phyloP scores from a whole-genome alignment of 2,888 invertebrate genomes.

The Apoderus coryli region DNA sequence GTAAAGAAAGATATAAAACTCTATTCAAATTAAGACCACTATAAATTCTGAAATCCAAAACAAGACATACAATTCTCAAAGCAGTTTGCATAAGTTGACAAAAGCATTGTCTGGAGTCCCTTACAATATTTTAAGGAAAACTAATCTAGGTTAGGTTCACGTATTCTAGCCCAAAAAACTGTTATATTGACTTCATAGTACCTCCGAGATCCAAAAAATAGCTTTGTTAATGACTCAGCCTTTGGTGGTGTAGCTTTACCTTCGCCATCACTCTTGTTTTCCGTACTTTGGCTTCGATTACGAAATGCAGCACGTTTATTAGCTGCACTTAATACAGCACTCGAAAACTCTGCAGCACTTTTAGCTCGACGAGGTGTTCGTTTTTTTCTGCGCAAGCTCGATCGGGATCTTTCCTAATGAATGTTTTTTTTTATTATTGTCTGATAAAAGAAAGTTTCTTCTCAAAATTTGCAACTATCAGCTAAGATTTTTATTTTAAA shows the following conservation, averaged over 20 bases:
- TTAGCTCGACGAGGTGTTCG: slow-evolving; percentile 46
- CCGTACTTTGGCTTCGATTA: slow-evolving; percentile 49
- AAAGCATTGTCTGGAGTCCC: too few relatives aligned
- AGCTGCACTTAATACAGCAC: slow-evolving; percentile 46
- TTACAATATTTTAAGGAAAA: too few relatives aligned
- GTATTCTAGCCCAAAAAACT: too few relatives aligned
- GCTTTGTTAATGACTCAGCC: slow-evolving; percentile 60
- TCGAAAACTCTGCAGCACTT: slow-evolving; percentile 53
- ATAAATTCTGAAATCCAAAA: too few relatives aligned
- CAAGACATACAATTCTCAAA: too few relatives aligned
- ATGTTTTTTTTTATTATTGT: too few relatives aligned
- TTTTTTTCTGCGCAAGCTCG: slow-evolving; percentile 35
- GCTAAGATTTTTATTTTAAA: too few relatives aligned
- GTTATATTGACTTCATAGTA: slow-evolving; percentile 11
- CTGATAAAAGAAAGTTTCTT: too few relatives aligned
- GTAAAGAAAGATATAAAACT: slow-evolving; percentile 36
- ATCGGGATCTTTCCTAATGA: slow-evolving; percentile 41
- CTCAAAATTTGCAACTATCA: too few relatives aligned
- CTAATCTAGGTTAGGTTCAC: too few relatives aligned
- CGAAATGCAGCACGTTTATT: slow-evolving; percentile 45
- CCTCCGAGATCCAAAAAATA: slow-evolving; percentile 40
- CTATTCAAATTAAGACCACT: too few relatives aligned
- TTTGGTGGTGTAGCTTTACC: slow-evolving; percentile 39
- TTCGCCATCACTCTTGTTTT: slow-evolving; percentile 42
- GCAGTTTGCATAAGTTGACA: too few relatives aligned